Conservation (phyloP, 2,888 invertebrate genomes). For the Mimas tiliae region DNA sequence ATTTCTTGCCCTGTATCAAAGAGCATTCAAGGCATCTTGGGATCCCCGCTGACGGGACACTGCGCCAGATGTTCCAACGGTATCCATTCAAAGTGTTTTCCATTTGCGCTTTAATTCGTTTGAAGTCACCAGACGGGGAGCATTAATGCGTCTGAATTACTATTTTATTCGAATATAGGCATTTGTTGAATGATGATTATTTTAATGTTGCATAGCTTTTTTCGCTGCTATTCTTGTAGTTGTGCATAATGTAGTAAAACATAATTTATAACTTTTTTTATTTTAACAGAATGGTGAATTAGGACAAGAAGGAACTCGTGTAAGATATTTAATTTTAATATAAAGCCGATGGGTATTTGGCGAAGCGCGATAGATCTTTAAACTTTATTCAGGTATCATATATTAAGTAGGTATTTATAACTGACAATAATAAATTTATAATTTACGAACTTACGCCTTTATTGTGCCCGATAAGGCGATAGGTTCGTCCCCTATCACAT, state of each 20-base stretch:
- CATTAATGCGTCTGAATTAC: slow-evolving; percentile 30
- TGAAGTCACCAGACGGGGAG: slow-evolving; percentile 26
- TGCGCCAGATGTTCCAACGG: slow-evolving; percentile 34
- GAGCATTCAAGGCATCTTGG: slow-evolving; percentile 41
- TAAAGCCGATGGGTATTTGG: too few relatives aligned
- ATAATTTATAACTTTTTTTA: too few relatives aligned
- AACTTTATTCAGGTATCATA: too few relatives aligned
- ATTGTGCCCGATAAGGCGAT: too few relatives aligned
- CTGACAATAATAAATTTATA: too few relatives aligned
- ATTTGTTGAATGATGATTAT: slow-evolving; percentile 37
- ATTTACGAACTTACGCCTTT: too few relatives aligned
- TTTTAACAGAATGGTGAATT: too few relatives aligned
- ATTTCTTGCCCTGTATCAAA: slow-evolving; percentile 39
- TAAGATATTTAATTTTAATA: too few relatives aligned
- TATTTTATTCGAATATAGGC: slow-evolving; percentile 35
- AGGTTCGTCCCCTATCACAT: too few relatives aligned
- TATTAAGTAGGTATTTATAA: too few relatives aligned
- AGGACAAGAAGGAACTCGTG: too few relatives aligned
- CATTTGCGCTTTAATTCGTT: slow-evolving; percentile 37
- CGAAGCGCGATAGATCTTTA: too few relatives aligned
- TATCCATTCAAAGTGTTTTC: slow-evolving; percentile 37
- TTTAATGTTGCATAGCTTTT: not conserved
- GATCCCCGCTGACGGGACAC: slow-evolving; percentile 38
- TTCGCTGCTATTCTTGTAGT: not conserved
- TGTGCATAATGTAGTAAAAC: not conserved